Conservation (phyloP, 2,113 vertebrate genomes). For the Zosterops japonicus region DNA sequence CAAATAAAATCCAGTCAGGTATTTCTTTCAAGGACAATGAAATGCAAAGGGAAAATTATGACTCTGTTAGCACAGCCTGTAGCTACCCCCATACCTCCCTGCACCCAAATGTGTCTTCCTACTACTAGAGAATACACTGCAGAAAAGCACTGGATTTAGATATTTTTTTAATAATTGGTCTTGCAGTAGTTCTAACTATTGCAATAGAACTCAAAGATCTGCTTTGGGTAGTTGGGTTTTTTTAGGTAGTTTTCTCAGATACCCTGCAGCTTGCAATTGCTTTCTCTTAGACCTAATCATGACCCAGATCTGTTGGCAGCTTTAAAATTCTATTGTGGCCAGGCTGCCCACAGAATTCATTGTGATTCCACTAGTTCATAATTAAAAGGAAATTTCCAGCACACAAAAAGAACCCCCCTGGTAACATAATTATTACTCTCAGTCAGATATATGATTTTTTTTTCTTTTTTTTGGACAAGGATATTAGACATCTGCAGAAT, state of each 20-base stretch:
- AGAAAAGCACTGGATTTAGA: background rate
- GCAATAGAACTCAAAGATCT: background rate
- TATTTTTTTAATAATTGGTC: background rate
- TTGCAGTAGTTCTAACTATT: background rate
- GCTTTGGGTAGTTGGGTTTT: background rate
- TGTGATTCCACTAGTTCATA: background rate
- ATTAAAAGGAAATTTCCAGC: background rate
- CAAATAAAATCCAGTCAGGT: background rate
- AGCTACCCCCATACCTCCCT: background rate
- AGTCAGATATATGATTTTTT: background rate
- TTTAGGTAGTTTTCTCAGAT: background rate
- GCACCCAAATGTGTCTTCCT: background rate
- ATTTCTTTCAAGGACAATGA: background rate
- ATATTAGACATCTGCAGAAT: background rate
- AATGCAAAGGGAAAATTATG: background rate
- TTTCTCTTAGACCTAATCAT: background rate
- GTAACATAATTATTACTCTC: background rate
- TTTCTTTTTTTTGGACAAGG: background rate
- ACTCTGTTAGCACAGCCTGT: background rate
- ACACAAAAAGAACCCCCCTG: background rate
- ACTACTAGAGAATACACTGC: background rate
- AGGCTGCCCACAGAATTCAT: background rate
- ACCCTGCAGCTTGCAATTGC: background rate
- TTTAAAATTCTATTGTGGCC: background rate
- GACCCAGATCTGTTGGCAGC: accelerated